Evolutionary conservation across 1,140 invertebrate genomes (phyloP).

Genomic region (Drosophila seguyi): DNA sequence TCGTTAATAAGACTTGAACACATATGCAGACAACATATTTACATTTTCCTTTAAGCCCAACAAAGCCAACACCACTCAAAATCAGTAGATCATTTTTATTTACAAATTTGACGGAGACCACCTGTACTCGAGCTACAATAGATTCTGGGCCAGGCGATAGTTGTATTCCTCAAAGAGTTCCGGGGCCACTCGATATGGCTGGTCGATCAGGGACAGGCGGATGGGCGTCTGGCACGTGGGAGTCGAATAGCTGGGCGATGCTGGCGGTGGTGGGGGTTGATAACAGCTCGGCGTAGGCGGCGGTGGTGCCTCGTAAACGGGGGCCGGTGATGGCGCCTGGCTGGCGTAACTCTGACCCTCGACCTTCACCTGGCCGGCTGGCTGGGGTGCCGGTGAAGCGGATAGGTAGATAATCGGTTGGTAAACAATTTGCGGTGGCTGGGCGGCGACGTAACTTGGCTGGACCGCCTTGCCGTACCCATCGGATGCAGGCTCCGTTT

Average conservation of each 20-base stretch:
- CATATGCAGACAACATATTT: not conserved
- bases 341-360: constrained; percentile 16
- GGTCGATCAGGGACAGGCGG: constrained; percentile 63
- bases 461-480: constrained; percentile 39
- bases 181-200: constrained; percentile 73
- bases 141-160: constrained; percentile 54
- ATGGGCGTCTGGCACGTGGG: constrained; percentile 55
- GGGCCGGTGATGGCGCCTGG: constrained; percentile 9
- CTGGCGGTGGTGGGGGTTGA: constrained; percentile 6
- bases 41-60: not conserved
- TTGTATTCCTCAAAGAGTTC: constrained; percentile 73
- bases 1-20: too few species aligned
- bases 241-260: constrained; percentile 32
- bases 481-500: constrained; percentile 6
- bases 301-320: constrained; percentile 21
- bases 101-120: constrained; percentile 40
- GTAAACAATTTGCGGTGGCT: constrained; percentile 66
- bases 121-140: constrained; percentile 36
- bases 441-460: constrained; percentile 34
- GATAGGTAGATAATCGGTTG: constrained; percentile 72
- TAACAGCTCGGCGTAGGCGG: constrained; percentile 20
- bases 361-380: constrained; percentile 7
- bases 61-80: not conserved
- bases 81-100: constrained; percentile 63
- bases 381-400: constrained; percentile 25